phyloP scores from a whole-genome alignment of 1,140 invertebrate genomes.

The Heliconius eleuchia region DNA sequence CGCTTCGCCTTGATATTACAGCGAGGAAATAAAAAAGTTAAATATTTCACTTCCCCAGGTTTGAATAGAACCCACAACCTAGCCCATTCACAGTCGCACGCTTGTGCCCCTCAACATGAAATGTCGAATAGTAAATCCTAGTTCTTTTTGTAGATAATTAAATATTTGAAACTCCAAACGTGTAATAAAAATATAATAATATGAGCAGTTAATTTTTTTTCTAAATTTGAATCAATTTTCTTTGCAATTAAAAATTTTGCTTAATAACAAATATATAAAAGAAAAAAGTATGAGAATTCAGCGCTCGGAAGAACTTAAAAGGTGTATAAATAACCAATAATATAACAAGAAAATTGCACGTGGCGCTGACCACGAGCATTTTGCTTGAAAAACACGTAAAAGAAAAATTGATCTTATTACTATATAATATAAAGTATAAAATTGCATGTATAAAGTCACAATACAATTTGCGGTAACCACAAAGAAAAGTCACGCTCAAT shows the following conservation, averaged over 20 bases:
- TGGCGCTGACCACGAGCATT: constrained; percentile 15
- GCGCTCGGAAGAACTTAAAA: constrained; percentile 17
- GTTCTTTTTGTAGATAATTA: too few species aligned
- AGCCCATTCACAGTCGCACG: too few species aligned
- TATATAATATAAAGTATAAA: constrained; percentile 10
- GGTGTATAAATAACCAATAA: constrained; percentile 25
- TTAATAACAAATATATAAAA: constrained; percentile 4
- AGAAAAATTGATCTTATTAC: constrained; percentile 17
- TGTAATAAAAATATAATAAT: too few species aligned
- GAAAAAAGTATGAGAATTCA: constrained; percentile 3
- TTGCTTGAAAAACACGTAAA: constrained; percentile 1
- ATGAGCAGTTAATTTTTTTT: too few species aligned
- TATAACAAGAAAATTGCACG: constrained; percentile 35
- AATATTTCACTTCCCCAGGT: too few species aligned
- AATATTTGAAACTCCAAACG: too few species aligned
- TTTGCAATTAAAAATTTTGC: too few species aligned
- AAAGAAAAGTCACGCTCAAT: constrained; percentile 31
- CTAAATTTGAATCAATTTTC: neutral
- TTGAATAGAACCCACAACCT: too few species aligned
- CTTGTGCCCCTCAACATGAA: too few species aligned
- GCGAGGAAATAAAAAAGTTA: too few species aligned
- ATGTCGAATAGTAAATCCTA: too few species aligned
- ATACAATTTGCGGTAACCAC: constrained; percentile 22
- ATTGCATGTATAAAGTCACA: neutral
- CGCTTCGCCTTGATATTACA: too few species aligned